Conservation (phyloP, 2,113 vertebrate species). For the Connochaetes taurinus region DNA sequence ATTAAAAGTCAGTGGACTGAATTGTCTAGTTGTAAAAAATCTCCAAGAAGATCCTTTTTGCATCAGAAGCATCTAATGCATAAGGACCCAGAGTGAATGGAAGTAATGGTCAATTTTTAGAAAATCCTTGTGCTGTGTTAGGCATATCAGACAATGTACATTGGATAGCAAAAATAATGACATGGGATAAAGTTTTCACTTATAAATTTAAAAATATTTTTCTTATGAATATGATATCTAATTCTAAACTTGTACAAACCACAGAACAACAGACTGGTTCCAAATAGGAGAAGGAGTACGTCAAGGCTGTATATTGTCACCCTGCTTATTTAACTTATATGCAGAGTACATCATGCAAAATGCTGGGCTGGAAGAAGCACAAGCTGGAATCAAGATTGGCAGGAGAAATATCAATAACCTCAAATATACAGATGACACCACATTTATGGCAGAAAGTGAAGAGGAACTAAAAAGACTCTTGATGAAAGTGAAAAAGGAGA, state of each 20-base stretch:
- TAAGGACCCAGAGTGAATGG: neutral
- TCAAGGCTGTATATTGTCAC: too few relatives aligned
- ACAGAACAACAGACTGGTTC: too few relatives aligned
- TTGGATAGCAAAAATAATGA: neutral
- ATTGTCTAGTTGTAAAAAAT: neutral
- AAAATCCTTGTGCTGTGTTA: neutral
- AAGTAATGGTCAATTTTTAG: neutral
- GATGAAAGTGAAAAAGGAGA: too few relatives aligned
- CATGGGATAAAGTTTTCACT: neutral
- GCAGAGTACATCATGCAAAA: too few relatives aligned
- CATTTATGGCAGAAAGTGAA: too few relatives aligned
- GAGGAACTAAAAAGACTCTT: too few relatives aligned
- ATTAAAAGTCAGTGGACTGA: neutral
- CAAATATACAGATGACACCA: too few relatives aligned
- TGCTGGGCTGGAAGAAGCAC: too few relatives aligned
- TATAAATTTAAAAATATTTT: neutral
- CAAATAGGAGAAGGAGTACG: too few relatives aligned
- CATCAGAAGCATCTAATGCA: neutral
- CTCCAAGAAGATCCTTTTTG: neutral
- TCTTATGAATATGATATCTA: neutral
- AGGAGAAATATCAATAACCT: too few relatives aligned
- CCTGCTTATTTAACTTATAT: too few relatives aligned
- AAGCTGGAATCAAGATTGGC: too few relatives aligned
- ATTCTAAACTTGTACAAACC: neutral
- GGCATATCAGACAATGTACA: neutral